Percentiles rank a stretch among this genome's conserved stretches.
These are phyloP conservation scores for Agapornis roseicollis DNA, from an alignment of 2,113 vertebrate species.

Conservation along the genomic window DNA sequence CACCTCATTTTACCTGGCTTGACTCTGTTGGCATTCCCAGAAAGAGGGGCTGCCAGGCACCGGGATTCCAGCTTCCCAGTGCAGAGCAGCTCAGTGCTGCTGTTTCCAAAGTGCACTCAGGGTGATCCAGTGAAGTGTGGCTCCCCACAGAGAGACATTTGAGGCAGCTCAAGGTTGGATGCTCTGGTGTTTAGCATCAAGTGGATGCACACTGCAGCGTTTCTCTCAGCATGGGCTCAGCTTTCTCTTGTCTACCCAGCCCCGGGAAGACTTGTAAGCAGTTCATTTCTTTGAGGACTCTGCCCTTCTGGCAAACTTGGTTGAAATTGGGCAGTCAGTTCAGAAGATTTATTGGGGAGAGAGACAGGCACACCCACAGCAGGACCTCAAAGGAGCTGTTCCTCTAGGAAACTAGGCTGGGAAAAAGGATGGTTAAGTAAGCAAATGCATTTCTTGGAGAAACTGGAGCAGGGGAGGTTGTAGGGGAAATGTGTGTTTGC, in stretches of 20 bases:
- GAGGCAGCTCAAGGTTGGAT: neutral
- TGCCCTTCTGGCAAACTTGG: neutral
- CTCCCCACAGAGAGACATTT: neutral
- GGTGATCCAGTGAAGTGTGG: neutral
- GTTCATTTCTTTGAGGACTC: neutral
- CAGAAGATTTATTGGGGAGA: constrained; percentile 22
- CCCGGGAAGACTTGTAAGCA: neutral
- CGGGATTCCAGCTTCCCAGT: neutral
- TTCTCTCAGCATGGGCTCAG: neutral
- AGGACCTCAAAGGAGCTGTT: neutral
- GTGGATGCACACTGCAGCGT: neutral
- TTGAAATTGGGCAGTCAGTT: neutral
- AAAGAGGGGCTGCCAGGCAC: neutral
- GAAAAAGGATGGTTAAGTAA: neutral
- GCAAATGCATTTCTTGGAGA: constrained; percentile 26
- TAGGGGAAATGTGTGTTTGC: neutral
- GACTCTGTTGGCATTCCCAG: neutral
- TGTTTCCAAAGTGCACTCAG: neutral
- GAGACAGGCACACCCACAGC: constrained; percentile 20
- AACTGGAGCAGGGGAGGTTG: neutral
- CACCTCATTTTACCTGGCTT: neutral
- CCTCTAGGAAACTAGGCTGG: constrained; percentile 31
- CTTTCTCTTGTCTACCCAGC: neutral
- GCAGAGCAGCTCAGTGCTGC: neutral
- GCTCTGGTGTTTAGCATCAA: neutral